Evolutionary conservation across 2,113 vertebrate genomes (phyloP).

Genomic region (Serilophus lunatus): DNA sequence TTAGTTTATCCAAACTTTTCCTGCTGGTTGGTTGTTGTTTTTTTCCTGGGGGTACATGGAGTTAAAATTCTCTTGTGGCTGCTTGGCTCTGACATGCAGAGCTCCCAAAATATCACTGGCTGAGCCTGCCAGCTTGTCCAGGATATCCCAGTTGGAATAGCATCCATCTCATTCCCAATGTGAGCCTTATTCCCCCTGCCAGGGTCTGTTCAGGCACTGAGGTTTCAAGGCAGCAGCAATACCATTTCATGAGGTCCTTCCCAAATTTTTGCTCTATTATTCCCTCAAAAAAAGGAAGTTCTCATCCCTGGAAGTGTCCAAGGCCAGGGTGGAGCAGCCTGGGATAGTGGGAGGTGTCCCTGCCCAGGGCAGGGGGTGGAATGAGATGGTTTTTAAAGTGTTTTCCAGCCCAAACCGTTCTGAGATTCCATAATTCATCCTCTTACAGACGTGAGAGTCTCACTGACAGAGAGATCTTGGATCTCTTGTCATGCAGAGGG

Average conservation of each 20-base stretch:
- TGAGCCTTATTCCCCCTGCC: too few species aligned
- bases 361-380: not conserved
- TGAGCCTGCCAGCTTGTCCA: not conserved
- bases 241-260: not conserved
- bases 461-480: not conserved
- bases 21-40: too few species aligned
- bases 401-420: not conserved
- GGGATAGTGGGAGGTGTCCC: not conserved
- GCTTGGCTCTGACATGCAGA: not conserved
- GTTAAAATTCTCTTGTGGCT: not conserved
- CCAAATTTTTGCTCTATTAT: not conserved
- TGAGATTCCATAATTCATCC: not conserved
- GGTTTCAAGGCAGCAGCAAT: too few species aligned
- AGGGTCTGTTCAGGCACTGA: too few species aligned
- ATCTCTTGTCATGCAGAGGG: not conserved
- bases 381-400: not conserved
- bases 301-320: not conserved
- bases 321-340: not conserved
- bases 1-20: not conserved
- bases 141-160: not conserved
- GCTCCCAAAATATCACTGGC: not conserved
- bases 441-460: not conserved
- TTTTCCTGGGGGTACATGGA: not conserved
- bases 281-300: not conserved
- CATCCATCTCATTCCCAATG: not conserved